These are phyloP conservation scores for Drosophila tripunctata DNA, from an alignment of 2,888 invertebrate species.

Conservation along the genomic window DNA sequence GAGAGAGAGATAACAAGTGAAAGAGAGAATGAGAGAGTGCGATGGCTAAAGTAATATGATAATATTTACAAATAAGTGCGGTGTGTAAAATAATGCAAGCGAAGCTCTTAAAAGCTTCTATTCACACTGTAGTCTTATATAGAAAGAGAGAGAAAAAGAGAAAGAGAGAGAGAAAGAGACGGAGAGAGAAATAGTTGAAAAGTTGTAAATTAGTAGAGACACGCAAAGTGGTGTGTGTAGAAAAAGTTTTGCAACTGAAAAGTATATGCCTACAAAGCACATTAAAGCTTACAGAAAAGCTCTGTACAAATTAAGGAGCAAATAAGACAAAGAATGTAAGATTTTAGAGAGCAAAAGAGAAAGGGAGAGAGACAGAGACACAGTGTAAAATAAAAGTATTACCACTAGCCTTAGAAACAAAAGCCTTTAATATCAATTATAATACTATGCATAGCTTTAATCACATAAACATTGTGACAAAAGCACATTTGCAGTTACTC, in stretches of 20 bases:
- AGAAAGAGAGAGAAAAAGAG: not conserved
- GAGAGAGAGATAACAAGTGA: not conserved
- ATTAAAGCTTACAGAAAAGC: not conserved
- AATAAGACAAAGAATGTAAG: no score
- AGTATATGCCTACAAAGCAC: no score
- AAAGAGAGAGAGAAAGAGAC: not conserved
- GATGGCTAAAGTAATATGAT: not conserved
- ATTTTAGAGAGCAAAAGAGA: no score
- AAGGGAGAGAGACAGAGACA: not conserved
- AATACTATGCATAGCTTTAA: no score
- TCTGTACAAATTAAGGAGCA: no score
- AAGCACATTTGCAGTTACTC: slow-evolving; percentile 11
- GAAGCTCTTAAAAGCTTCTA: not conserved
- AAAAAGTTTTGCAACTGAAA: no score
- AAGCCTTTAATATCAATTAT: no score
- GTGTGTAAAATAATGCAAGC: not conserved
- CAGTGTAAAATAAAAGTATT: no score
- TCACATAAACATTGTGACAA: not conserved
- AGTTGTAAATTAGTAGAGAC: no score
- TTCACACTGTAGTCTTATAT: no score
- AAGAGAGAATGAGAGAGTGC: not conserved
- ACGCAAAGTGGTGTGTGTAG: no score
- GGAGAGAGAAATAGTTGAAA: not conserved
- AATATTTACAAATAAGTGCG: not conserved
- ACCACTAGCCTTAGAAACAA: no score